Evolutionary conservation across 2,797 vertebrate genomes (phyloP).

Genomic region (Myotis vivesi): DNA sequence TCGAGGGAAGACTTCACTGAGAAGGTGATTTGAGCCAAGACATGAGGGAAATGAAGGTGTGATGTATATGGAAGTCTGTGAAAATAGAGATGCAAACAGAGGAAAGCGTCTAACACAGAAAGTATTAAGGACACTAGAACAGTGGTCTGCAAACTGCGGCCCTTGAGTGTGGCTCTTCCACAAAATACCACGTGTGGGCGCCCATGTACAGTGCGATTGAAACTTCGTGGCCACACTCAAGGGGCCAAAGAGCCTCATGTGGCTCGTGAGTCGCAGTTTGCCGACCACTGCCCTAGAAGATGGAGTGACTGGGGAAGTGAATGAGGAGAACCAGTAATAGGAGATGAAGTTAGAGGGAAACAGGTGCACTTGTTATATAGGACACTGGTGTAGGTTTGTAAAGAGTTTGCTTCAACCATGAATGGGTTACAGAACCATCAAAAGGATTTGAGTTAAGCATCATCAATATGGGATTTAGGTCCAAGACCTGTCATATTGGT

Average conservation of each 20-base stretch:
- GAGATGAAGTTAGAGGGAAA: neutral
- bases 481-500: neutral
- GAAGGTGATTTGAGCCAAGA: neutral
- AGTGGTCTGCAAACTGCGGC: too few species aligned
- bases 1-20: neutral
- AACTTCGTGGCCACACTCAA: too few species aligned
- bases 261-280: too few species aligned
- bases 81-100: neutral
- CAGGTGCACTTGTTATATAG: accelerated
- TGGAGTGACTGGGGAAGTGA: neutral
- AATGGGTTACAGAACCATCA: neutral
- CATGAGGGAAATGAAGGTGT: neutral
- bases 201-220: too few species aligned
- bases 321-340: neutral
- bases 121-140: neutral
- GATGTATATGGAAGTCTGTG: neutral
- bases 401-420: neutral
- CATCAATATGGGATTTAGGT: neutral
- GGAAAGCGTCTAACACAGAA: neutral
- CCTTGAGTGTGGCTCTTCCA: too few species aligned
- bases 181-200: too few species aligned
- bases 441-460: neutral
- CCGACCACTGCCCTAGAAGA: neutral
- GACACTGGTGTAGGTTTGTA: neutral
- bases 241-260: too few species aligned